These are phyloP conservation scores for Busseola fusca DNA, from an alignment of 2,888 invertebrate species.

Conservation along the genomic window DNA sequence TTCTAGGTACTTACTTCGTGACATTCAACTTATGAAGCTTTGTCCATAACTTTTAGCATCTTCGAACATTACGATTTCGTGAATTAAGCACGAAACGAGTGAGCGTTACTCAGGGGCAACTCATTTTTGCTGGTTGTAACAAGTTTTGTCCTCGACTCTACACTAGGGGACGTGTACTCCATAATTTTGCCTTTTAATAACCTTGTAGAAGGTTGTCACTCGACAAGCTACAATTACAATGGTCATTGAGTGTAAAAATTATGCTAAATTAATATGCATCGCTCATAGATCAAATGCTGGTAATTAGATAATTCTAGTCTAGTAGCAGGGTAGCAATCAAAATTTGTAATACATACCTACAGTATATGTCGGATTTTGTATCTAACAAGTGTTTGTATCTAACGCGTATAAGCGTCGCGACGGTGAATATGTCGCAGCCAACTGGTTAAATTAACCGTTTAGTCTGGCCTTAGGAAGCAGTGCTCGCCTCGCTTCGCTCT, in stretches of 20 bases:
- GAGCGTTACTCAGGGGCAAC: background rate
- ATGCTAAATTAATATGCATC: background rate
- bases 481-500: too few species aligned
- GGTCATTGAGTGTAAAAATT: background rate
- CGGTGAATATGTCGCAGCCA: background rate
- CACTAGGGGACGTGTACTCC: conserved; percentile 21
- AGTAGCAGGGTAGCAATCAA: background rate
- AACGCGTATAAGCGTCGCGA: too few species aligned
- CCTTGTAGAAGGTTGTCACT: conserved; percentile 21
- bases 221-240: conserved; percentile 9
- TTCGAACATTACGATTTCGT: background rate
- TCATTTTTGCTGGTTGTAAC: background rate
- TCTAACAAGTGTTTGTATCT: background rate
- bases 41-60: background rate
- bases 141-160: conserved; percentile 9
- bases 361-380: background rate
- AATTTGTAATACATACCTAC: background rate
- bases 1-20: background rate
- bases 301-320: background rate
- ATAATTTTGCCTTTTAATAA: conserved; percentile 37
- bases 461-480: too few species aligned
- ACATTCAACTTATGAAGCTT: background rate
- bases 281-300: conserved; percentile 1
- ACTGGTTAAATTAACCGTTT: too few species aligned
- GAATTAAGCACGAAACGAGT: background rate